phyloP scores from a whole-genome alignment of 2,113 vertebrate genomes.

The Origma solitaria region DNA sequence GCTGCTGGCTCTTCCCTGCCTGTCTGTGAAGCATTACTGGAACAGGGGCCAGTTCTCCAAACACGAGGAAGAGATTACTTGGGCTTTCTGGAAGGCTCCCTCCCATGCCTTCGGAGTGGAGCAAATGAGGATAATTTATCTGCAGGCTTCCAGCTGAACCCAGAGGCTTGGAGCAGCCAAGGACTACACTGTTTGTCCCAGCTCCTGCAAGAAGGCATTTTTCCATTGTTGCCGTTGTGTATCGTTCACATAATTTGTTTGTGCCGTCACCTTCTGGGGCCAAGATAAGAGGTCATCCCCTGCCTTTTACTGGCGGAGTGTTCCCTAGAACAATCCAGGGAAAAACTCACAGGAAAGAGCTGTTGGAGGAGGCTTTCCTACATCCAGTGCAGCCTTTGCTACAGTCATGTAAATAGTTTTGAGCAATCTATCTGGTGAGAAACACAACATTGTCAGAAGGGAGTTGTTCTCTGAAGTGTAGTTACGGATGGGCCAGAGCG shows the following conservation, averaged over 20 bases:
- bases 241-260: slow-evolving; percentile 41
- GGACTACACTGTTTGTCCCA: neutral
- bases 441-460: neutral
- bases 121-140: slow-evolving; percentile 52
- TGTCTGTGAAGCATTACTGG: slow-evolving; percentile 9
- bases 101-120: neutral
- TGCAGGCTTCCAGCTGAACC: neutral
- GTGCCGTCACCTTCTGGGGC: slow-evolving; percentile 6
- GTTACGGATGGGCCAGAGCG: neutral
- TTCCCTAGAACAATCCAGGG: slow-evolving; percentile 55
- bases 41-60: neutral
- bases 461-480: neutral
- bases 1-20: slow-evolving; percentile 21
- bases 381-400: neutral
- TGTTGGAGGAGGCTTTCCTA: neutral
- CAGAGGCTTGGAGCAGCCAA: neutral
- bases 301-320: neutral
- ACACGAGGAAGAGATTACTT: slow-evolving; percentile 37
- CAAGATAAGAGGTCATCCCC: slow-evolving; percentile 46
- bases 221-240: slow-evolving; percentile 3
- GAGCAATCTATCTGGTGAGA: neutral
- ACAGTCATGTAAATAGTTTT: neutral
- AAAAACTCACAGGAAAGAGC: slow-evolving; percentile 36
- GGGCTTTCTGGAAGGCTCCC: slow-evolving; percentile 49
- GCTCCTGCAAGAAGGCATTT: slow-evolving; percentile 16